Percentiles rank a stretch among this genome's conserved stretches.
These are phyloP conservation scores for Melipona quadrifasciata DNA, from an alignment of 1,140 invertebrate species.

Conservation along the genomic window DNA sequence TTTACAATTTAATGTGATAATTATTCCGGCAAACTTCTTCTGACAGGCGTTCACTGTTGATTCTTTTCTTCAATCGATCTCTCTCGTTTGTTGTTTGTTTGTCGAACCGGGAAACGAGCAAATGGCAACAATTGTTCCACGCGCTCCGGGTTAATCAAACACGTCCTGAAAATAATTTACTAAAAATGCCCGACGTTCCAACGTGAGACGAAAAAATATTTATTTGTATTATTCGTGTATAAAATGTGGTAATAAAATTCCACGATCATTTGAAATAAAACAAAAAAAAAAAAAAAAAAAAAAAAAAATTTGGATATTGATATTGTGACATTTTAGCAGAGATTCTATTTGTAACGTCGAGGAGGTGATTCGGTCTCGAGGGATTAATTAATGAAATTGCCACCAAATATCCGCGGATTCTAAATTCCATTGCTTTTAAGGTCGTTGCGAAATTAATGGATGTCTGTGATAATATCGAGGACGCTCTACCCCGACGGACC, in stretches of 20 bases:
- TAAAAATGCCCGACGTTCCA: neutral
- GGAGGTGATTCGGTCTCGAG: neutral
- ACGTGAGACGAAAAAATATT: neutral
- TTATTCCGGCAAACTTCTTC: neutral
- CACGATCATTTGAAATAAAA: neutral
- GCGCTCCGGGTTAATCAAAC: too few relatives aligned
- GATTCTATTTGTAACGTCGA: neutral
- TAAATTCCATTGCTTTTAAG: conserved; percentile 20
- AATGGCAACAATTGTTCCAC: neutral
- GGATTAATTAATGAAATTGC: neutral
- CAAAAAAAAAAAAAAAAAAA: too few relatives aligned
- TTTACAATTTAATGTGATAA: neutral
- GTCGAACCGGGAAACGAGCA: neutral
- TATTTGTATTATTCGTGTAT: neutral
- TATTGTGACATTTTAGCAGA: neutral
- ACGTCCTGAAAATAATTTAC: neutral
- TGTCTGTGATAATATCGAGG: conserved; percentile 3
- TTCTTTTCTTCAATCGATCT: neutral
- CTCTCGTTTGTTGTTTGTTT: neutral
- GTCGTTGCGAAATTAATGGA: neutral
- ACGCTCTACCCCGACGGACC: neutral
- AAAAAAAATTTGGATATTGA: neutral
- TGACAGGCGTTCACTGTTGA: neutral
- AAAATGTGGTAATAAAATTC: neutral
- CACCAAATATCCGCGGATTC: neutral